Percentiles rank a stretch among this genome's conserved stretches.
These are phyloP conservation scores for Cheilosia vernalis DNA, from an alignment of 2,888 invertebrate genomes.

Conservation along the genomic window DNA sequence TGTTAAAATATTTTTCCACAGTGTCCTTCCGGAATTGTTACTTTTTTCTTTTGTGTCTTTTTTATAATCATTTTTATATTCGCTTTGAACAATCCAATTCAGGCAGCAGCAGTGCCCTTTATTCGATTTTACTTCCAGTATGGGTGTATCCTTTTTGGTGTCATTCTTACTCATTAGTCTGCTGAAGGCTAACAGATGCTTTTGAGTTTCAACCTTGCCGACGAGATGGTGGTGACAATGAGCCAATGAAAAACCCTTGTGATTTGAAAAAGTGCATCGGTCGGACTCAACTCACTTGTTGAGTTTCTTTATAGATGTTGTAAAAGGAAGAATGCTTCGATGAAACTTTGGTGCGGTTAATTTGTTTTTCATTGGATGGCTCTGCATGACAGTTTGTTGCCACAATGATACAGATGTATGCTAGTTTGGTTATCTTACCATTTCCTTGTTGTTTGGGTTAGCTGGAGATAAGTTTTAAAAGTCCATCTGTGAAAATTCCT, in stretches of 20 bases:
- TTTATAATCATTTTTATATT: not conserved
- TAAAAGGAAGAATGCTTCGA: not conserved
- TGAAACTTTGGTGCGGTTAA: constrained; percentile 15
- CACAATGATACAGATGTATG: too few relatives aligned
- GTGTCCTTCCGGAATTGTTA: constrained; percentile 4
- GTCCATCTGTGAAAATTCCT: too few relatives aligned
- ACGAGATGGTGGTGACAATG: not conserved
- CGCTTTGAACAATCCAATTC: not conserved
- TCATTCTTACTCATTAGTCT: constrained; percentile 24
- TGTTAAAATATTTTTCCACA: constrained; percentile 19
- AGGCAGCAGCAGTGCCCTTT: constrained; percentile 27
- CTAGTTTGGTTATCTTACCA: too few relatives aligned
- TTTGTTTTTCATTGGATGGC: constrained; percentile 9
- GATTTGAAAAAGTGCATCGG: constrained; percentile 18
- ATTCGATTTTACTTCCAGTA: constrained; percentile 20
- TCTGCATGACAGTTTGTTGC: not conserved
- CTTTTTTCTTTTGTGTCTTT: not conserved
- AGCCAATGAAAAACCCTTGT: not conserved
- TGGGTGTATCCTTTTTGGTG: constrained; percentile 12
- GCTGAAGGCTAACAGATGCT: constrained; percentile 29
- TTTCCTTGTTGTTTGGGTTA: too few relatives aligned
- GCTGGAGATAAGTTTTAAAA: too few relatives aligned
- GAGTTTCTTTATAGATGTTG: constrained; percentile 7
- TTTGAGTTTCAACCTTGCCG: constrained; percentile 4
- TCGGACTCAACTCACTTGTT: constrained; percentile 14